Evolutionary conservation across 2,113 vertebrate species (phyloP).

Genomic region (Notothenia coriiceps): DNA sequence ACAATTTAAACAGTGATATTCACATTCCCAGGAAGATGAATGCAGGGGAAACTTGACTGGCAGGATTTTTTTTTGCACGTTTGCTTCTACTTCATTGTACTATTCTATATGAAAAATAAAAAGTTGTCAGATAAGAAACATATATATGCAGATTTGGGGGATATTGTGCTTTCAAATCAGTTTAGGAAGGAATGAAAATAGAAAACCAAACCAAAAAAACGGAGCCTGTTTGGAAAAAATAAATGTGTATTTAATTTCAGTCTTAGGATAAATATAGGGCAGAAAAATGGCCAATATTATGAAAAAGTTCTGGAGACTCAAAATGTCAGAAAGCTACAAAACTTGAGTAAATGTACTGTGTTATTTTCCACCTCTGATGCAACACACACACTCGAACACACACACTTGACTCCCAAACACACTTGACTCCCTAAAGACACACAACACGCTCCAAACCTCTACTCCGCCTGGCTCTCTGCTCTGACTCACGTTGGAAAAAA

Average conservation of each 20-base stretch:
- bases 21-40: too few relatives aligned
- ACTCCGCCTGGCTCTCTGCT: slow-evolving; percentile 43
- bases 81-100: background rate
- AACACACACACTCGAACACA: slow-evolving; percentile 5
- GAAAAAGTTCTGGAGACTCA: background rate
- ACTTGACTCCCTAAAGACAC: slow-evolving; percentile 50
- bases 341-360: background rate
- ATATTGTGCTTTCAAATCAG: background rate
- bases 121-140: background rate
- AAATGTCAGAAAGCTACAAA: background rate
- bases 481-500: slow-evolving; percentile 77
- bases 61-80: background rate
- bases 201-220: too few relatives aligned
- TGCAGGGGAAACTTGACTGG: too few relatives aligned
- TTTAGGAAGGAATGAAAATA: background rate
- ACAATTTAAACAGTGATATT: too few relatives aligned
- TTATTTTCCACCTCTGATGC: slow-evolving; percentile 19
- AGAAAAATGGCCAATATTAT: background rate
- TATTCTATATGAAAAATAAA: background rate
- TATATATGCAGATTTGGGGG: too few relatives aligned
- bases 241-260: background rate
- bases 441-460: slow-evolving; percentile 29
- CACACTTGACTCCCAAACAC: slow-evolving; percentile 36
- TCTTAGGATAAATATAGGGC: background rate
- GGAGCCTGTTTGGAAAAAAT: too few relatives aligned